phyloP scores from a whole-genome alignment of 2,797 vertebrate species.

The Scleropages formosus region DNA sequence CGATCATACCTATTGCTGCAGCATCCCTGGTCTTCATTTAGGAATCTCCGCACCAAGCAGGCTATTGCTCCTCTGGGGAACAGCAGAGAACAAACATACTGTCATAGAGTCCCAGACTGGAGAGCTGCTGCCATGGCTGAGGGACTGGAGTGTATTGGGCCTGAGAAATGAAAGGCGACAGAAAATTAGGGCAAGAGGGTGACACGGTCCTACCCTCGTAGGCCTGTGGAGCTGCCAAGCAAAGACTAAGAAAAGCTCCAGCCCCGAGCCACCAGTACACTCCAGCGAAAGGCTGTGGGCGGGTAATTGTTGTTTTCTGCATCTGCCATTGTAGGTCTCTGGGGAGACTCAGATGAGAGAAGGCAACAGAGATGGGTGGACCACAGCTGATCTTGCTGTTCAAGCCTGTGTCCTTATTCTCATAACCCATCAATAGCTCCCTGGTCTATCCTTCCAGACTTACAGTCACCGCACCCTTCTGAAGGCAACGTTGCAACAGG shows the following conservation, averaged over 20 bases:
- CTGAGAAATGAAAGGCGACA: slow-evolving; percentile 48
- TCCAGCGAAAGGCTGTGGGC: too few species aligned
- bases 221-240: slow-evolving; percentile 39
- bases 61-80: background rate
- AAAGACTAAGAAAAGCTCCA: too few species aligned
- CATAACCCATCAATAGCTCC: too few species aligned
- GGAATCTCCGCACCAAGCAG: slow-evolving; percentile 32
- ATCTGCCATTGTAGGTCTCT: too few species aligned
- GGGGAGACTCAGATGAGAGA: too few species aligned
- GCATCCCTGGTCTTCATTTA: slow-evolving; percentile 40
- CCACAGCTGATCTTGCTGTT: too few species aligned
- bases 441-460: too few species aligned
- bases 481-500: too few species aligned
- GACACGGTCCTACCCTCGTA: slow-evolving; percentile 27
- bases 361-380: too few species aligned
- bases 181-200: slow-evolving; percentile 35
- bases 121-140: slow-evolving; percentile 37
- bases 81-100: slow-evolving; percentile 45
- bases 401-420: too few species aligned
- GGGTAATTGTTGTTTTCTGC: background rate
- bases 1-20: background rate
- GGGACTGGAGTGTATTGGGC: slow-evolving; percentile 47
- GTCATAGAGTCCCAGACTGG: slow-evolving; percentile 38
- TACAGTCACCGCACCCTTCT: too few species aligned
- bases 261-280: too few species aligned